Percentiles rank a stretch among this genome's conserved stretches.
Conservation (phyloP, 2,888 invertebrate species). For the Lysandra bellargus region DNA sequence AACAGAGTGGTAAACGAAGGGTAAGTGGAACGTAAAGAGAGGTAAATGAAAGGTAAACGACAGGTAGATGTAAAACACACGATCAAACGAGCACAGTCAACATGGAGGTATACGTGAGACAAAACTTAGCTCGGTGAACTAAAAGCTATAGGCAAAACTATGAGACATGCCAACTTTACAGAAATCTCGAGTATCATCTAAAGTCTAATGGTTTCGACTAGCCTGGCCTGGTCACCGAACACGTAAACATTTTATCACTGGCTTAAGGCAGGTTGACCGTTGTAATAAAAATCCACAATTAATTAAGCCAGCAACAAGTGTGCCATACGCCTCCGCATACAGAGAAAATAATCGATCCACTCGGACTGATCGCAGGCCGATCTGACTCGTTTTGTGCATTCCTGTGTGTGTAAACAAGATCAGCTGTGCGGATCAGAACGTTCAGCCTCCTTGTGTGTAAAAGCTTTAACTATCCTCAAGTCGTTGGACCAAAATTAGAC, state of each 20-base stretch:
- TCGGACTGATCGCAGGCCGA: no score
- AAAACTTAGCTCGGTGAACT: background rate
- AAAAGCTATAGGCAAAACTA: background rate
- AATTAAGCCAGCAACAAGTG: no score
- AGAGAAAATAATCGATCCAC: no score
- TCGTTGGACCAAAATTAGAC: background rate
- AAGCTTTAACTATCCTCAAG: background rate
- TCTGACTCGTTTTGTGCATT: no score
- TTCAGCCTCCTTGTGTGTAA: no score
- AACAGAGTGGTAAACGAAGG: constrained; percentile 1
- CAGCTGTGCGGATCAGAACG: no score
- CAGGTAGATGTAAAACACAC: constrained; percentile 2
- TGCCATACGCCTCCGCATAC: no score
- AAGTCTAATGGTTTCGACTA: background rate
- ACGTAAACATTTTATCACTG: background rate
- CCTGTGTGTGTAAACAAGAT: no score
- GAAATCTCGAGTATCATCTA: background rate
- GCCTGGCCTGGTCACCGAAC: background rate
- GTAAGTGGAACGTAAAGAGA: constrained; percentile 11
- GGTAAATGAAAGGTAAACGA: background rate
- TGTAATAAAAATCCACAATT: no score
- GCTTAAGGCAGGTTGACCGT: no score
- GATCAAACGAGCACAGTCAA: background rate
- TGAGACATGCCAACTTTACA: background rate
- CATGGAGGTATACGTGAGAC: background rate